A percentile compares a stretch with the other conserved stretches of the same genome.
Conservation (phyloP, 2,113 vertebrate genomes). For the Microcebus jonahi region DNA sequence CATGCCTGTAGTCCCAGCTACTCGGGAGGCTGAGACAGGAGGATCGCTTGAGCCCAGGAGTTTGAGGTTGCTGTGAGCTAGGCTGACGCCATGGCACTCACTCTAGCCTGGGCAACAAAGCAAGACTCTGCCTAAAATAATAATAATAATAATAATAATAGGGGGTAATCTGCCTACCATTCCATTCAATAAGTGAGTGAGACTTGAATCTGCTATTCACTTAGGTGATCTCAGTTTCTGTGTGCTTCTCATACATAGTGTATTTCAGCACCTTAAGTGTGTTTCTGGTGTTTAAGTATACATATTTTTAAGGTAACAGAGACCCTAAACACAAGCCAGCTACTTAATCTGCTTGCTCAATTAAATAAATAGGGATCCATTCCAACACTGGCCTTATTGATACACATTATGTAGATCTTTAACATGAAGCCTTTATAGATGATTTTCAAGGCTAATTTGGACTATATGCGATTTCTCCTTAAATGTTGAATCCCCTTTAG, state of each 20-base stretch:
- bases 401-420: background rate
- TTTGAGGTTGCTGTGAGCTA: no score
- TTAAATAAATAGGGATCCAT: background rate
- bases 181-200: background rate
- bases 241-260: background rate
- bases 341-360: background rate
- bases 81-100: no score
- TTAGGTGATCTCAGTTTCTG: background rate
- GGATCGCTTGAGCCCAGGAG: no score
- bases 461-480: background rate
- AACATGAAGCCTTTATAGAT: background rate
- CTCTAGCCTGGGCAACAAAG: no score
- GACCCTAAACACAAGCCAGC: background rate
- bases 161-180: background rate
- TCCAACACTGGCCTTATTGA: background rate
- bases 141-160: no score
- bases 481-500: background rate
- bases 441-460: conserved; percentile 12
- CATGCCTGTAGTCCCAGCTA: no score
- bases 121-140: no score
- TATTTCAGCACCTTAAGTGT: background rate
- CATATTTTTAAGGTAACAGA: background rate
- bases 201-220: background rate
- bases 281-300: conserved; percentile 14
- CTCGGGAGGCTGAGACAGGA: no score